phyloP scores from a whole-genome alignment of 2,113 vertebrate genomes.

The Platysteira castanea region DNA sequence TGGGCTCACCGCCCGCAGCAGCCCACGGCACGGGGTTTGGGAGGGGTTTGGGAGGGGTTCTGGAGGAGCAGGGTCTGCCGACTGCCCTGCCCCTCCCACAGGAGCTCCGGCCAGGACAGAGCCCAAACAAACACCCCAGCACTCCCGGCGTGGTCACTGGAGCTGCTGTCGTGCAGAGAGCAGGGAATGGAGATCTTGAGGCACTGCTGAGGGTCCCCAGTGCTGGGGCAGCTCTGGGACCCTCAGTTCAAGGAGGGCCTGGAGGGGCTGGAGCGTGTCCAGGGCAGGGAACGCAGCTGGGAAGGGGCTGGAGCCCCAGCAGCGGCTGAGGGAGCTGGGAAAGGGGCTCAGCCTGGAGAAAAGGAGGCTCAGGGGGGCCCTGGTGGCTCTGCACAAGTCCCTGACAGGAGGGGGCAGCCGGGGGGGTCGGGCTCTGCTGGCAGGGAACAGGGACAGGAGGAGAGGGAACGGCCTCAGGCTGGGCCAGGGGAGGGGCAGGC shows the following conservation, averaged over 20 bases:
- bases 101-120: not conserved
- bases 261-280: not conserved
- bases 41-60: not conserved
- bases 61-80: not conserved
- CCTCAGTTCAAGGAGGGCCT: accelerated
- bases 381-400: not conserved
- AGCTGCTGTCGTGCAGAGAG: not conserved
- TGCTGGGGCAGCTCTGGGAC: not conserved
- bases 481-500: not conserved
- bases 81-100: not conserved
- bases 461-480: not conserved
- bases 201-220: not conserved
- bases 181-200: not conserved
- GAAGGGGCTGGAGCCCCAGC: not conserved
- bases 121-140: not conserved
- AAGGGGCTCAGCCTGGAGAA: not conserved
- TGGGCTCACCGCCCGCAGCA: not conserved
- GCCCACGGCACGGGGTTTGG: not conserved
- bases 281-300: not conserved
- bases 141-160: accelerated
- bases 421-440: not conserved
- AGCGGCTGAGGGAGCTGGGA: not conserved
- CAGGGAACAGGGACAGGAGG: not conserved
- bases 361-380: not conserved
- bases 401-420: not conserved